Evolutionary conservation across 2,113 vertebrate species (phyloP).

Genomic region (Tachysurus vachellii): DNA sequence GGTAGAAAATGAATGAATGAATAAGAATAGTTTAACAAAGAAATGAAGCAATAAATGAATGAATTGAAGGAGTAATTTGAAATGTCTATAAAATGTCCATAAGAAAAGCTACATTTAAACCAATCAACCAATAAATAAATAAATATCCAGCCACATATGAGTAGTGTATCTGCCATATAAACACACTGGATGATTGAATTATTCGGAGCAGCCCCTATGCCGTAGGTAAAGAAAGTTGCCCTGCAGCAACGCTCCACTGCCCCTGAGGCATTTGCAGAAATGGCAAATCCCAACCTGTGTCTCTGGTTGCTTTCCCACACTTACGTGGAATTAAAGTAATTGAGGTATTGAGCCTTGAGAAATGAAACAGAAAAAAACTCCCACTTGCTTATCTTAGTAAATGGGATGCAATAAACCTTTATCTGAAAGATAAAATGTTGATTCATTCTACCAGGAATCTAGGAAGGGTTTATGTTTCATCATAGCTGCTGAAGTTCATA

Average conservation of each 20-base stretch:
- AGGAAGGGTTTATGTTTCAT: neutral
- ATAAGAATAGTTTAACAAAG: neutral
- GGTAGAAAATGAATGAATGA: no score
- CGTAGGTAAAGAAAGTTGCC: constrained; percentile 2
- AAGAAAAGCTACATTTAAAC: neutral
- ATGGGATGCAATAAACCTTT: neutral
- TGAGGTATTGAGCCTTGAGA: neutral
- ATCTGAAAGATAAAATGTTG: neutral
- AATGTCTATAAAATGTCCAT: no score
- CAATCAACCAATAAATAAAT: neutral
- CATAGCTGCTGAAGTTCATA: neutral
- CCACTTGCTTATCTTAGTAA: neutral
- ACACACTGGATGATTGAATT: neutral
- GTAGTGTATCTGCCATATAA: neutral
- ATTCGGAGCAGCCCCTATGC: neutral
- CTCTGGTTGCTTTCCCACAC: constrained; percentile 59
- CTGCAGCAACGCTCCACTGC: neutral
- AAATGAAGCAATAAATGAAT: neutral
- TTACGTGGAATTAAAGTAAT: constrained; percentile 57
- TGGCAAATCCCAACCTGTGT: constrained; percentile 9
- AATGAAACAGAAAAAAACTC: neutral
- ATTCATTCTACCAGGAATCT: neutral
- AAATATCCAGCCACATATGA: neutral
- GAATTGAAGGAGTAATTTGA: neutral
- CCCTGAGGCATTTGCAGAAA: neutral